Base-by-base conservation (phyloP, 2,797 vertebrate species). In the Paguma larvata region DNA sequence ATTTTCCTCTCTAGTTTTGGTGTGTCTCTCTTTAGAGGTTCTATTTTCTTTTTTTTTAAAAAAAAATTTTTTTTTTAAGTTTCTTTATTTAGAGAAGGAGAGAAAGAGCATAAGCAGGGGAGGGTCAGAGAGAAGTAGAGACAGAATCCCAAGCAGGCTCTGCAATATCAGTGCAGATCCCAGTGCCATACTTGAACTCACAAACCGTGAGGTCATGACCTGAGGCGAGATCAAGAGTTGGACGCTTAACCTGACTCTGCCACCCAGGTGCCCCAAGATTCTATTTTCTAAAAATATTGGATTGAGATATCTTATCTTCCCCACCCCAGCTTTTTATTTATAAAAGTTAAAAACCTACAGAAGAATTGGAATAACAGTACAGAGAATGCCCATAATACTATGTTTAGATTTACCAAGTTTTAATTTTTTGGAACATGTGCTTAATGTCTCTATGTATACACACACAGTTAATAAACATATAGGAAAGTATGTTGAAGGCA, bases 321-420 rank as follows among this genome's bases (percentile, higher is more conserved):
- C 25, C 2, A 27, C 21, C 7, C 14, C 30, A 90, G 21, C 16
- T 87, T 86, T 93, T 56, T 67, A 56, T 89, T 86, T 34, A 65
- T 79, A 85, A 68, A 62, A 21, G 34, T 75, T 78, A n/a, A 80
- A 95, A 95, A 53, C 27, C 1, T 79, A n/a, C 10, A 27, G 44
- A 85, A 87, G 89, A 89, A 75, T 75, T 41, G 38, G 77, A 77
- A 82, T 94, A 90, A 41, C 73, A 86, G 12, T 78, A 7, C 16
- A 72, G 32, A n/a, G n/a, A 88, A 72, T 63, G 34, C 13, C 14
- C 46, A 51, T 87, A 75, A 53, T 0, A 48, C 9, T 78, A 86
- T 4, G 13, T 75, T 30, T 85, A 90, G 21, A 77, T 77, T 92
- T 92, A 65, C 67, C 62, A 56, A 1, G 44, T 84, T 94, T 92